Base-by-base conservation (phyloP, 2,113 vertebrate genomes). In the Serinus canaria region DNA sequence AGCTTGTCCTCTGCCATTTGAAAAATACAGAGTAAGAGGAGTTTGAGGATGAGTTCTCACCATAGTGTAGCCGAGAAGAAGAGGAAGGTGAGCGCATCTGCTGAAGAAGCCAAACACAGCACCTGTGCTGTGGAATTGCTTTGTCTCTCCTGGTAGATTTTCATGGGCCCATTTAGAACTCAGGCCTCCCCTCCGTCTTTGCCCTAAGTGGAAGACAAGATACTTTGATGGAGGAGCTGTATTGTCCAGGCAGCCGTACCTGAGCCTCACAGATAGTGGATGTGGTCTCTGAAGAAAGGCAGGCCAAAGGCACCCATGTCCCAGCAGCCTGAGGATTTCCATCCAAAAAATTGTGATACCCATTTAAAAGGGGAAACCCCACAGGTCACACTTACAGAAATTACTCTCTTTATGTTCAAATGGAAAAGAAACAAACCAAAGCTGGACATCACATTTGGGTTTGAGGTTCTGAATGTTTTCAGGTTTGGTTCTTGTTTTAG, bases 401-500 rank as follows among this genome's bases (percentile, higher is more conserved):
- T 56, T 27, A 13, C 58, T 92, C 37, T 74, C 70, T 23, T 74
- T 58, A 33, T 30, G 24, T 92, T 90, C 3, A 1, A 50, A 94
- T 79, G 73, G 85, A 90, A 94, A 88, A 93, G 43, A 86, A 95
- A 85, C 37, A 91, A 94, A 88, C 72, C 72, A 46, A 78, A 56
- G 52, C 81, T 96, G 85, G 88, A 53, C 79, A 78, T 25, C 49
- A 22, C 73, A 20, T 72, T 83, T 70, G 81, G 60, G 55, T 52
- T 91, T 95, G 94, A 96, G 64, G 47, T 93, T 96, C 76, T 52
- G 49, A 16, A 47, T 47, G 22, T 81, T 95, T 93, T 90, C 90
- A 90, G 90, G 72, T 83, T 94, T 97, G 79, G 88, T 96, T 97
- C 93, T 96, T 95, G 76, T 95, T 95, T 97, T 74, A 85, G 46